Evolutionary conservation across 2,797 vertebrate species (phyloP), one percentile per base, ranked within the genome.

Genomic region (Pseudochirops cupreus): DNA sequence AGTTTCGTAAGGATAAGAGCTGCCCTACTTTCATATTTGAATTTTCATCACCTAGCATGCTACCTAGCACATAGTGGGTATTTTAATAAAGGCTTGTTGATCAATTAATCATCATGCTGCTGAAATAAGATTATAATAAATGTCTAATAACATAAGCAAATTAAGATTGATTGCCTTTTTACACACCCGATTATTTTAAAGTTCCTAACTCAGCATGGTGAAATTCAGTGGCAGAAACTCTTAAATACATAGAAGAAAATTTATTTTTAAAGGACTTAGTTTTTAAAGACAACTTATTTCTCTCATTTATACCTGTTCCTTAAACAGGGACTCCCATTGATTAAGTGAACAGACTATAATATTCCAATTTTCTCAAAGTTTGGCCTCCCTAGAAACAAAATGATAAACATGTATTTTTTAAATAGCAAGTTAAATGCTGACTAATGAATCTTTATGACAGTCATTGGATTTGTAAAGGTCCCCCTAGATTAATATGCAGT

Each of bases 381-480:
- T 58, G 93, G 96, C 92, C 18, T 92, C 56, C 92, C 52, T 58
- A 93, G 91, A 1, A 97, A 93, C 94, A 92, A 96, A 95, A 97
- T 58, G 18, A 95, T 96, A 92, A 98, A 95, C 55, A 94, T 87
- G 56, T 90, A 33, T 59, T 91, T 95, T 96, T 97, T 12, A 96
- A 97, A 97, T 96, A 98, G 87, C 21, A 56, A 91, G 96, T 98
- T 98, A 98, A 98, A 97, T 97, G 97, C 91, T 97, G 97, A 97
- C 96, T 95, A 97, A 97, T 97, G 96, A 98, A 98, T 98, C 96
- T 97, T 97, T 95, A 97, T 98, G 97, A 98, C 96, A 97, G 96
- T 95, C 97, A 96, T 87, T 97, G 97, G 96, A 97, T 97, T 92
- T 98, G 96, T 94, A 97, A 96, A 97, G 95, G 97, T 98, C 92